A percentile compares a stretch with the other conserved stretches of the same genome.
phyloP scores from a whole-genome alignment of 2,797 vertebrate species.

The Glyptemys insculpta region DNA sequence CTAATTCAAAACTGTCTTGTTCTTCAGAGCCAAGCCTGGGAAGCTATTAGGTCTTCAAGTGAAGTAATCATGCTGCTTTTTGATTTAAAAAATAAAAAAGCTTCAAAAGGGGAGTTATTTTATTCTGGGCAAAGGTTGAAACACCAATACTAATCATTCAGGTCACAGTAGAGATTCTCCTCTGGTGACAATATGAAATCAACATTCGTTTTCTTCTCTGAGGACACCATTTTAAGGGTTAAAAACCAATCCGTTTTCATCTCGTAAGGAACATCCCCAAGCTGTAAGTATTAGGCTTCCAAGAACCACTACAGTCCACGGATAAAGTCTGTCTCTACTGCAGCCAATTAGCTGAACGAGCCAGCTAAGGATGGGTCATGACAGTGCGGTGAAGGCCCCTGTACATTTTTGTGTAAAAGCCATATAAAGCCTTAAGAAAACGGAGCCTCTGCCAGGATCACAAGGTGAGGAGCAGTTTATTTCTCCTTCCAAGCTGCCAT shows the following conservation, averaged over 20 bases:
- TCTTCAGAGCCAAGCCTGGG: not conserved
- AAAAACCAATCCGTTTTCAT: not conserved
- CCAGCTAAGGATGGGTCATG: not conserved
- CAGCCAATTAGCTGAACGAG: not conserved
- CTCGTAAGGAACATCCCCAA: not conserved
- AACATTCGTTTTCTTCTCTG: not conserved
- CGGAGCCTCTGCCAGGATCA: slow-evolving; percentile 13
- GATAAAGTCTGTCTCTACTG: not conserved
- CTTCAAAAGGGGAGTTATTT: not conserved
- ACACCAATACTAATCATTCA: not conserved
- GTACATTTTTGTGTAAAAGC: slow-evolving; percentile 15
- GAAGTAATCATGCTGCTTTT: not conserved
- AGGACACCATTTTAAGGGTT: fast-evolving
- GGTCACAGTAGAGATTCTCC: not conserved
- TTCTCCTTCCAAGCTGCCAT: not conserved
- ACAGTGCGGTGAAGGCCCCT: not conserved
- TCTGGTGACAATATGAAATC: not conserved
- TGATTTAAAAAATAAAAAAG: not conserved
- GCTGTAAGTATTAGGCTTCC: not conserved
- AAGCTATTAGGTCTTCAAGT: fast-evolving
- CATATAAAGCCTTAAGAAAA: slow-evolving; percentile 44
- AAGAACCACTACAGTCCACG: not conserved
- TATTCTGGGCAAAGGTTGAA: not conserved
- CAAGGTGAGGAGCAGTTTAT: slow-evolving; percentile 45
- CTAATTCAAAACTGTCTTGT: not conserved